Evolutionary conservation across 2,797 vertebrate genomes (phyloP), one percentile per base, ranked within the genome.

Genomic region (Onychomys arenicola): DNA sequence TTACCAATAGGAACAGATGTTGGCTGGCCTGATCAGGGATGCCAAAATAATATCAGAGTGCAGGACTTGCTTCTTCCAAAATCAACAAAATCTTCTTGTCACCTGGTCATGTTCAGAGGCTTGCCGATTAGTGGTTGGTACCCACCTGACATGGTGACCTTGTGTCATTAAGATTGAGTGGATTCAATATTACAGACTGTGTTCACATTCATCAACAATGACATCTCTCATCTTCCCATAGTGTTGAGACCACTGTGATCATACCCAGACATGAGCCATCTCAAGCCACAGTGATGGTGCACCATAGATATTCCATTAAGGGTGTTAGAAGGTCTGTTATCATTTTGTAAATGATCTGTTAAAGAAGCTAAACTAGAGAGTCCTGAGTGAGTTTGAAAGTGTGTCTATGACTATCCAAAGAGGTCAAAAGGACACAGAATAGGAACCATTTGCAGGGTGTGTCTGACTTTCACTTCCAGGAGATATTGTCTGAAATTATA

Each of bases 141-240:
- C 69, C 25, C 75, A 61, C 37, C 46, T 69, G 84, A 67, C 63
- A n/a, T 34, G 0, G 40, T 96, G 97, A 95, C 96, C 97, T 83
- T 43, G 84, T 96, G 94, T 89, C 92, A 96, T 78, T 75, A 94
- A 93, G 97, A 96, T 65, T 37, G 95, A 97, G 84, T 76, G 1
- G n/a, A 52, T 69, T 95, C 88, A 75, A 94, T 90, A n/a, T 95
- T 21, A 52, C 17, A 25, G 32, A 8, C 7, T 27, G 32, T 80
- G 92, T 73, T 89, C 83, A 71, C 25, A 55, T 96, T 94, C 73
- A 93, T 95, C 97, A 91, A 80, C 81, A 69, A 6, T 73, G 61
- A 89, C 96, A 76, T 4, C 29, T 83, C 90, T 93, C 63, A 14
- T 89, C 90, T 94, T 32, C 92, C 71, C 87, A 94, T 87, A 96